Conservation (phyloP, 1,140 invertebrate genomes). For the Oscheius sp. region DNA sequence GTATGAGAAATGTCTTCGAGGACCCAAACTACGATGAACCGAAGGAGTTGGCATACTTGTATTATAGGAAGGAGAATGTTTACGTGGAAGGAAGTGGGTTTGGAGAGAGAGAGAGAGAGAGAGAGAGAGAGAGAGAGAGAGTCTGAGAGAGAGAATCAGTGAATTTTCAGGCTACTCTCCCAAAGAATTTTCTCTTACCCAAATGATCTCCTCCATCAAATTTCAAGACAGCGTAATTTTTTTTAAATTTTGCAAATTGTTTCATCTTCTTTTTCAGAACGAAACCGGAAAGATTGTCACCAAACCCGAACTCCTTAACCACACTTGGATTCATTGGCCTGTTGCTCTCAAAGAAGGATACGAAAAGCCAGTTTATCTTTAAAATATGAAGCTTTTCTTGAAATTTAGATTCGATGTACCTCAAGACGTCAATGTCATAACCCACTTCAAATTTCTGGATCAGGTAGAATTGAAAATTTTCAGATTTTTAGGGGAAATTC, state of each 20-base stretch:
- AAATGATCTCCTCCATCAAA: neutral
- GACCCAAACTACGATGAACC: too few relatives aligned
- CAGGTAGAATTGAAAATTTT: neutral
- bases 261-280: slow-evolving; percentile 2
- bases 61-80: too few relatives aligned
- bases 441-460: slow-evolving; percentile 5
- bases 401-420: neutral
- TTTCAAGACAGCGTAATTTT: neutral
- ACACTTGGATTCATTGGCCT: slow-evolving; percentile 18
- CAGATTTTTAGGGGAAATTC: neutral
- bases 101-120: too few relatives aligned
- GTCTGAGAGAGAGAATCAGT: too few relatives aligned
- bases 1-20: too few relatives aligned
- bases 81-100: too few relatives aligned
- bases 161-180: too few relatives aligned
- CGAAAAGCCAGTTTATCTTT: neutral
- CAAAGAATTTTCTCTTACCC: neutral
- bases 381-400: neutral
- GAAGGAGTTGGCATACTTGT: too few relatives aligned
- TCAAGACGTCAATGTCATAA: neutral
- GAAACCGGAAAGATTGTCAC: slow-evolving; percentile 19
- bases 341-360: neutral
- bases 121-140: too few relatives aligned
- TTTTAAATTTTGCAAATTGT: neutral
- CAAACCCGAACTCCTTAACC: slow-evolving; percentile 3